phyloP scores from a whole-genome alignment of 2,888 invertebrate species.

The Tenthredo distinguenda region DNA sequence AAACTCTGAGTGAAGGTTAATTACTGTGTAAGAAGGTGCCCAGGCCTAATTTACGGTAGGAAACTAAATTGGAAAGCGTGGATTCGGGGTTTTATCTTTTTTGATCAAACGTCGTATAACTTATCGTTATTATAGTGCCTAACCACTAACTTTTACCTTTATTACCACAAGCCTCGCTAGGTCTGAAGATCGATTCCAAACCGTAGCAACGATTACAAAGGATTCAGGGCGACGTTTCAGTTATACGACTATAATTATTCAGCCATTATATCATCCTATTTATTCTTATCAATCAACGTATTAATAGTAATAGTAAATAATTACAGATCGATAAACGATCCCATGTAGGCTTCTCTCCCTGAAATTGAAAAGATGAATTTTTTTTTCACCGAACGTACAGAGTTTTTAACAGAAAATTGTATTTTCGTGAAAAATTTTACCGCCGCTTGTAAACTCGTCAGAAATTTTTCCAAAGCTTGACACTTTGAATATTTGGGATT shows the following conservation, averaged over 20 bases:
- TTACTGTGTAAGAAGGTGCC: constrained; percentile 11
- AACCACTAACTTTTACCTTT: constrained; percentile 44
- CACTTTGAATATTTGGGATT: background rate
- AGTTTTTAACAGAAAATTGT: background rate
- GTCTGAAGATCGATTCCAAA: background rate
- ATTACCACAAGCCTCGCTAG: constrained; percentile 33
- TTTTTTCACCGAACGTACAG: background rate
- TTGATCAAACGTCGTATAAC: constrained; percentile 46
- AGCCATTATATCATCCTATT: background rate
- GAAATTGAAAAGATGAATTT: background rate
- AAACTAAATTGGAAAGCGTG: constrained; percentile 40
- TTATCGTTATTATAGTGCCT: constrained; percentile 39
- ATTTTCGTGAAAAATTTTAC: background rate
- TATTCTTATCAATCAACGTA: background rate
- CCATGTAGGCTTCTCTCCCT: background rate
- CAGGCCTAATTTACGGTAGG: constrained; percentile 14
- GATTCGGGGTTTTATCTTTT: constrained; percentile 43
- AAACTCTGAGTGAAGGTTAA: constrained; percentile 20
- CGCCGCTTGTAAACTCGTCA: background rate
- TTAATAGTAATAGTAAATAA: background rate
- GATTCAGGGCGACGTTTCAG: background rate
- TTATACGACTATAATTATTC: constrained; percentile 11
- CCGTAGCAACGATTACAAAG: background rate
- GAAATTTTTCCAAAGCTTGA: background rate
- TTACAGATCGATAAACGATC: background rate